Percentiles rank a stretch among this genome's conserved stretches.
Conservation (phyloP, 2,113 vertebrate species). For the Calidris pugnax region DNA sequence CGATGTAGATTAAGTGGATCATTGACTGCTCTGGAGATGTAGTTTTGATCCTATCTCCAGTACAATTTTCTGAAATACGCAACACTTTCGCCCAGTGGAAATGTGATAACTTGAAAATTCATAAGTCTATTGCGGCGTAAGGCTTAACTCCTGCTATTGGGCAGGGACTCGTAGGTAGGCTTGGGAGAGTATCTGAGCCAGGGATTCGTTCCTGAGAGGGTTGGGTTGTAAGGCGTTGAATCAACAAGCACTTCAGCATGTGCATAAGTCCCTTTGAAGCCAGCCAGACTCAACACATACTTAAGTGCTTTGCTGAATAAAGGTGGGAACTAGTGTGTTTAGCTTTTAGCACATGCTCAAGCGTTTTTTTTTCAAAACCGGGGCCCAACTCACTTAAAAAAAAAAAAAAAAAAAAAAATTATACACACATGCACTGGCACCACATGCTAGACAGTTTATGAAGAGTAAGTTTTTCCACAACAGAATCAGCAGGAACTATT, state of each 20-base stretch:
- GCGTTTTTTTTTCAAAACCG: neutral
- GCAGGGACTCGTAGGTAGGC: neutral
- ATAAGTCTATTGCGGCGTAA: neutral
- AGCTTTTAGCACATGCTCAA: constrained; percentile 1
- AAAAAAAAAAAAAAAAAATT: neutral
- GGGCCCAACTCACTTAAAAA: neutral
- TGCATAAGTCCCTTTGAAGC: neutral
- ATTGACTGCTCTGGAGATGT: neutral
- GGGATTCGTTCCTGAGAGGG: neutral
- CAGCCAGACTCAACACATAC: neutral
- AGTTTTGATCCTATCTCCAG: neutral
- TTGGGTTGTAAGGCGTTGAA: neutral
- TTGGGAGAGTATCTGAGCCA: neutral
- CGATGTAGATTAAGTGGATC: neutral
- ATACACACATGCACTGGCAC: constrained; percentile 31
- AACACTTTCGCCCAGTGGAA: neutral
- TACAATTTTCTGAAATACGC: neutral
- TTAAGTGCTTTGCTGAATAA: constrained; percentile 17
- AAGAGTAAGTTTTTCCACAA: constrained; percentile 63
- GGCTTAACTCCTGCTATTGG: neutral
- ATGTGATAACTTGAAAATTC: neutral
- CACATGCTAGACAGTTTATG: constrained; percentile 19
- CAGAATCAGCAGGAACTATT: constrained; percentile 65
- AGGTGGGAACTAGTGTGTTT: constrained; percentile 21
- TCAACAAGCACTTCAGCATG: neutral